Evolutionary conservation across 2,888 invertebrate genomes (phyloP).

Genomic region (Epinotia demarniana): DNA sequence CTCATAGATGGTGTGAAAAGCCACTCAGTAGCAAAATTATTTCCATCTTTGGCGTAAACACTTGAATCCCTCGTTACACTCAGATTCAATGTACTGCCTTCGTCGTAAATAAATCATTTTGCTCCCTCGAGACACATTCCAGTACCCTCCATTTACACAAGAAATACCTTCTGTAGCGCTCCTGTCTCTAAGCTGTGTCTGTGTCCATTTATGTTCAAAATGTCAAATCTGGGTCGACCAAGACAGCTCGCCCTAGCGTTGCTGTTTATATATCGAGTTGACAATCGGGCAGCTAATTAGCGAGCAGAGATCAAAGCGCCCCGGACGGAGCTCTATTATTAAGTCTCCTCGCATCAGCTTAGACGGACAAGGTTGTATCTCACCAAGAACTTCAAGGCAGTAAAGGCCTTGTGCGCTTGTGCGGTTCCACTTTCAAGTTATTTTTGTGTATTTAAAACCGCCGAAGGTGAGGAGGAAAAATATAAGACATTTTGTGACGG

Average conservation of each 20-base stretch:
- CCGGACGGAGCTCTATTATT: slow-evolving; percentile 15
- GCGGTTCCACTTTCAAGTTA: background rate
- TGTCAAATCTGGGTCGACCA: slow-evolving; percentile 1
- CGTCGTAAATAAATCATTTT: too few relatives aligned
- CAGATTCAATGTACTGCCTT: too few relatives aligned
- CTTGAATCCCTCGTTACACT: too few relatives aligned
- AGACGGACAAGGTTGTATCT: background rate
- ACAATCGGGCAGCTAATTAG: slow-evolving; percentile 26
- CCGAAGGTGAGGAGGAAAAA: background rate
- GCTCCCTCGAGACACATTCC: too few relatives aligned
- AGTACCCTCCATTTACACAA: background rate
- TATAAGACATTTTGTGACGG: background rate
- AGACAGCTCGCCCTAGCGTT: background rate
- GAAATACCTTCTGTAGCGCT: background rate
- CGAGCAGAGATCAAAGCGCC: slow-evolving; percentile 21
- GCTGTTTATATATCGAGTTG: slow-evolving; percentile 2
- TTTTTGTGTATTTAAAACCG: slow-evolving; percentile 3
- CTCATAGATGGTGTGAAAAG: too few relatives aligned
- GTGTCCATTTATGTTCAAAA: background rate
- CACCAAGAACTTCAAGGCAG: background rate
- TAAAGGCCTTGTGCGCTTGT: background rate
- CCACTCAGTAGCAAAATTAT: too few relatives aligned
- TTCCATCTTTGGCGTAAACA: too few relatives aligned
- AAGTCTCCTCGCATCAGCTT: slow-evolving; percentile 3
- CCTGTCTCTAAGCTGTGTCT: background rate